Evolutionary conservation across 2,888 invertebrate genomes (phyloP).

Genomic region (Omphaloscelis lunosa): DNA sequence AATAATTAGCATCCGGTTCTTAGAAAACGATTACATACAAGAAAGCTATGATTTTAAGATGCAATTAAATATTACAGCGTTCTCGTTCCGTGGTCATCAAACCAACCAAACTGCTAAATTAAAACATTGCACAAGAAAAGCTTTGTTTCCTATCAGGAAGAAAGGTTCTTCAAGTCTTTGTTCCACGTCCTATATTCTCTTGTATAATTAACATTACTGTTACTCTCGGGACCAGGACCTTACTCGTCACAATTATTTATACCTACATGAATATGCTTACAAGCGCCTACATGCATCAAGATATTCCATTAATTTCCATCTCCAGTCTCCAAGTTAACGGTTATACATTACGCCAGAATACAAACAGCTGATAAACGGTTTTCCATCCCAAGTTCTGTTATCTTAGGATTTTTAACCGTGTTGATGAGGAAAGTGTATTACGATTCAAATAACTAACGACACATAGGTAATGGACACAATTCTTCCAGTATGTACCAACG

Average conservation of each 20-base stretch:
- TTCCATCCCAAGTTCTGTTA: conserved; percentile 48
- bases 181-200: conserved; percentile 42
- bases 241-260: conserved; percentile 59
- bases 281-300: conserved; percentile 52
- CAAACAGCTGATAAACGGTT: conserved; percentile 61
- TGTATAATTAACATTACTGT: conserved; percentile 43
- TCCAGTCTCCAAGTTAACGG: conserved; percentile 50
- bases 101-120: conserved; percentile 10
- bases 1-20: conserved; percentile 37
- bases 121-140: conserved; percentile 17
- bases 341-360: conserved; percentile 56
- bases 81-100: conserved; percentile 32
- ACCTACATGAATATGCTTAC: conserved; percentile 58
- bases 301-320: conserved; percentile 63
- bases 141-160: conserved; percentile 4
- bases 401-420: conserved; percentile 39
- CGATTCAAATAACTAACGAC: conserved; percentile 13
- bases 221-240: conserved; percentile 50
- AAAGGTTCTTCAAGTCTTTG: conserved; percentile 6
- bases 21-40: conserved; percentile 49
- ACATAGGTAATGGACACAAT: not conserved
- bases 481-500: not conserved
- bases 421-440: conserved; percentile 29
- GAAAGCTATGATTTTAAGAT: conserved; percentile 38
- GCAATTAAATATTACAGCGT: conserved; percentile 52